Base-by-base conservation (phyloP, 2,113 vertebrate species). In the Glaucomys volans region DNA sequence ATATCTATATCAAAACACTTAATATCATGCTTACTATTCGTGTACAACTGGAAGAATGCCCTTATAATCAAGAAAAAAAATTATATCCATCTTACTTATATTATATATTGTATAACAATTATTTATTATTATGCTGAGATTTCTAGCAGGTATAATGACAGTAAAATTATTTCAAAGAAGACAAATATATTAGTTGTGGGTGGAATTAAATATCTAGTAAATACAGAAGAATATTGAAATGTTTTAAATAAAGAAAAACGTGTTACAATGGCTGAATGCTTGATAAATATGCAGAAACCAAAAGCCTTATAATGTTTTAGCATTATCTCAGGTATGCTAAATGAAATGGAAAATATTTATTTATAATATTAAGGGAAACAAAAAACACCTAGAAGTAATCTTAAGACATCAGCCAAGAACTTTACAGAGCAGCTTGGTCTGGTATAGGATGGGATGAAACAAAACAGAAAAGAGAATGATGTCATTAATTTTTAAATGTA, bases 231-330 rank as follows among this genome's bases (percentile, higher is more conserved):
- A 71, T 94, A 85, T 32, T 50, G 2, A 87, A 80, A 75, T 35
- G 9, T 62, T 20, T 52, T 40, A 11, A 81, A 89, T 37, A 87
- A 74, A 83, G 26, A 66, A 91, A 93, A 54, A 18, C 1, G 71
- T 35, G n/a, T 16, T 37, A 77, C 52, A 94, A 81, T 54, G 92
- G 40, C 14, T 32, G 64, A 85, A 76, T 54, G 30, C 5, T 18
- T 81, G 42, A 94, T 54, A 92, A 85, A 91, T 26, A 89, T 69
- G 40, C 30, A 91, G 44, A 87, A 91, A 62, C 30, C 54, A 91
- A 66, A 1, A 44, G 16, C 57, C 62, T 85, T 69, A 32, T 28
- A 66, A 47, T 47, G 64, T 69, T 71, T 81, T 37, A 91, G 22
- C 59, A 76, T 59, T 42, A 37, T 44, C 17, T 91, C 30, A 66